Evolutionary conservation across 2,888 invertebrate species (phyloP).

Genomic region (Nebria brevicollis): DNA sequence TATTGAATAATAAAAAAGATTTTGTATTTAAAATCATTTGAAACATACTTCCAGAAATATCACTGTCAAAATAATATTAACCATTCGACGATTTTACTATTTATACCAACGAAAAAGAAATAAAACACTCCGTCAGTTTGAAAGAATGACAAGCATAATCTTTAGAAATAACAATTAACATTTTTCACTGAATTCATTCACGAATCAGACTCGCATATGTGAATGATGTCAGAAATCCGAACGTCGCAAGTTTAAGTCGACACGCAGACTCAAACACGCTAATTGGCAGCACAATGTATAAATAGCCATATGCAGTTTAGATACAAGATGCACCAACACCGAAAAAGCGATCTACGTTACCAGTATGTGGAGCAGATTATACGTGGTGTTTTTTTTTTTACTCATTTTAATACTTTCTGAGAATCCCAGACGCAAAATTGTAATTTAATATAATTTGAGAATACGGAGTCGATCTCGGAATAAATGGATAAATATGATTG

Average conservation of each 20-base stretch:
- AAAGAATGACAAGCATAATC: not conserved
- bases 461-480: no score
- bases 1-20: not conserved
- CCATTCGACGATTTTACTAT: not conserved
- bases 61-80: not conserved
- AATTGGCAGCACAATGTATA: slow-evolving; percentile 6
- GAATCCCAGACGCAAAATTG: no score
- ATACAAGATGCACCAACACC: not conserved
- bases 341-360: not conserved
- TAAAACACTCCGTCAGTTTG: not conserved
- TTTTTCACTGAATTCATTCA: not conserved
- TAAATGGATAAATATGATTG: no score
- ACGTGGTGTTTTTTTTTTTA: not conserved
- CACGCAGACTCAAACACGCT: slow-evolving; percentile 6
- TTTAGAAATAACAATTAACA: not conserved
- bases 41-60: not conserved
- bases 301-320: not conserved
- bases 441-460: no score
- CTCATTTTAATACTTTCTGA: not conserved
- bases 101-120: not conserved
- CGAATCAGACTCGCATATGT: not conserved
- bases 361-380: not conserved
- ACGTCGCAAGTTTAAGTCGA: not conserved
- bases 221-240: not conserved
- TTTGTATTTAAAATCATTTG: not conserved